Base-by-base conservation (phyloP, 2,797 vertebrate genomes). In the Malurus leucopterus region DNA sequence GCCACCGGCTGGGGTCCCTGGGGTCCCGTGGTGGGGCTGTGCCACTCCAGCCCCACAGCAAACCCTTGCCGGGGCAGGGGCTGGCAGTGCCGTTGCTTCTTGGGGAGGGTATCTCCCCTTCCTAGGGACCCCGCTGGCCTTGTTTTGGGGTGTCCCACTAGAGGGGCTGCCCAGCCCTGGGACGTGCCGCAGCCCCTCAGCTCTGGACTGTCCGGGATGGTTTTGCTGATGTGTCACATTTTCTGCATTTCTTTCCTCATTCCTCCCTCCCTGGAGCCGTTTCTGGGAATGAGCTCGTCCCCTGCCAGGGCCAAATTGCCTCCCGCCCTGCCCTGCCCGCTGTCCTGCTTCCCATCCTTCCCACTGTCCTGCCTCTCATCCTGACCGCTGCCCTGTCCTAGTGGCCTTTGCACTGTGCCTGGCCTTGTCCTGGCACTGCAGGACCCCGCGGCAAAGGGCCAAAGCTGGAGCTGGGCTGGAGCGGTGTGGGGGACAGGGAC, bases 141-240 rank as follows among this genome's bases (percentile, higher is more conserved):
- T 4, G 12, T 34, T 71, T 41, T 0, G 23, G 85, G 72, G 74
- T 32, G 44, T 49, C 74, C 24, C 19, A 3, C 27, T 1, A 3
- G 2, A 41, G 74, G 59, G 67, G 68, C 79, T 68, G 72, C 71
- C 22, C 63, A 22, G 50, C 36, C 14, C 55, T 0, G 5, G 68
- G 57, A 29, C 0, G 15, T 8, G 81, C 54, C 0, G 51, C 2
- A 0, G 76, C 79, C 53, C 75, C 58, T 4, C 54, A 26, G 70
- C 50, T 3, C 74, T 20, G 65, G 44, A 47, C 87, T 22, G 63
- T 74, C 75, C 12, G 7, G 72, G 44, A 49, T 9, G 75, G 62
- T 80, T 76, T 91, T 95, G 92, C 93, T 91, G 84, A 49, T 68
- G 83, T 86, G 89, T 93, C 94, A 88, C 93, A 92, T 87, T 86